phyloP scores from a whole-genome alignment of 2,888 invertebrate species.

The Ichneumon xanthorius region DNA sequence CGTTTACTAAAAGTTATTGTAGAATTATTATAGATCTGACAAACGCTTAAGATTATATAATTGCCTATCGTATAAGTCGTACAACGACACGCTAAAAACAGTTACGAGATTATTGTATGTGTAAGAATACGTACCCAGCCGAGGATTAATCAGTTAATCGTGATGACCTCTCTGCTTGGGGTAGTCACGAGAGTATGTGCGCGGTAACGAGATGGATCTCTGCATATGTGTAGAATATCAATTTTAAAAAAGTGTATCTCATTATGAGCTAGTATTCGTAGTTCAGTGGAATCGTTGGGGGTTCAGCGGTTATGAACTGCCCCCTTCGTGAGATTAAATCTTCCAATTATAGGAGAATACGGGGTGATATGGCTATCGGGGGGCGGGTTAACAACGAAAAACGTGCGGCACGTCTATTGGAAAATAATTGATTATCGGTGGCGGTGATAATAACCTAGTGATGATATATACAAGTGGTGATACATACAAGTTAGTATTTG shows the following conservation, averaged over 20 bases:
- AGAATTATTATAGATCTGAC: too few relatives aligned
- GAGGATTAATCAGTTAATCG: conserved; percentile 44
- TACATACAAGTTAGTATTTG: too few relatives aligned
- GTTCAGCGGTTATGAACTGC: conserved; percentile 50
- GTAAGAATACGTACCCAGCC: conserved; percentile 15
- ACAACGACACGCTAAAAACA: conserved; percentile 16
- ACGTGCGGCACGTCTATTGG: too few relatives aligned
- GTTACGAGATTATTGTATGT: background rate
- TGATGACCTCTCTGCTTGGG: conserved; percentile 72
- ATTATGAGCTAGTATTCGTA: conserved; percentile 30
- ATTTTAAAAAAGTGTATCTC: conserved; percentile 22
- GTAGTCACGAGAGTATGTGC: conserved; percentile 57
- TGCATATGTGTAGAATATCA: conserved; percentile 2
- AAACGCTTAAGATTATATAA: conserved; percentile 3
- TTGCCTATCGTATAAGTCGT: conserved; percentile 1
- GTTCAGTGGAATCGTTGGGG: conserved; percentile 65
- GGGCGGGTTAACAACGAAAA: too few relatives aligned
- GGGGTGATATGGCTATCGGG: too few relatives aligned
- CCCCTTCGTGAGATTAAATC: conserved; percentile 30
- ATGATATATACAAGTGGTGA: too few relatives aligned
- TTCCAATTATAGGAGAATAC: conserved; percentile 26
- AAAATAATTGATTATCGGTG: too few relatives aligned
- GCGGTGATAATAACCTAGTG: too few relatives aligned
- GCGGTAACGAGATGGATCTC: conserved; percentile 13
- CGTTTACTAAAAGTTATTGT: too few relatives aligned